Base-by-base conservation (phyloP, 2,113 vertebrate genomes). In the Hippolais icterina region DNA sequence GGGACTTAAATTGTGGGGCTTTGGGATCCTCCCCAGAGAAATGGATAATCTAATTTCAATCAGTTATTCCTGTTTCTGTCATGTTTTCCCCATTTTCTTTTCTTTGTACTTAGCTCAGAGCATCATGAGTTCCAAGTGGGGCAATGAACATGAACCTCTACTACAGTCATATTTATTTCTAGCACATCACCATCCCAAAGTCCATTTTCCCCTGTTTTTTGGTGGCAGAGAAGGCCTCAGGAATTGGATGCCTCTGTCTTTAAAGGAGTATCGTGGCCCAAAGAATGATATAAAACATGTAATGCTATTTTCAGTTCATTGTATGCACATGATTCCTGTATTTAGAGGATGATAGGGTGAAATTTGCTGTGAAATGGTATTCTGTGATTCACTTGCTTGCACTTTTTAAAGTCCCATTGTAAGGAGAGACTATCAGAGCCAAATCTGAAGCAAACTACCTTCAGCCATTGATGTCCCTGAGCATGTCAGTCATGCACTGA, bases 401-500 rank as follows among this genome's bases (percentile, higher is more conserved):
- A 42, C 41, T 91, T 94, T 91, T 84, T 88, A 9, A 94, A 81
- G 54, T 68, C 33, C 28, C 10, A 5, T 5, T 41, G 33, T 31
- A 86, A 83, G 54, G 24, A 85, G 19, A 90, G 35, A 93, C 23
- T 94, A 74, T 79, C 46, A 74, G 85, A 96, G 75, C 29, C 79
- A 83, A 87, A 90, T 91, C 49, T 71, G 63, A 91, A 52, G 37
- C 87, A 90, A 90, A 23, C n/a, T 88, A 64, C 80, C 87, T 94
- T 93, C 22, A 84, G 74, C 71, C 75, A 37, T 29, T 1, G 6
- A 31, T 94, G 87, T 47, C 87, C 87, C 89, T 54, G 89, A 97
- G 89, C 52, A 21, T 46, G 78, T 96, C 94, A 87, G 83, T 92
- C 90, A 66, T 91, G 89, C 87, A 68, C 65, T 42, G 75, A 93